phyloP scores from a whole-genome alignment of 2,113 vertebrate genomes.

The Xenopus laevis region DNA sequence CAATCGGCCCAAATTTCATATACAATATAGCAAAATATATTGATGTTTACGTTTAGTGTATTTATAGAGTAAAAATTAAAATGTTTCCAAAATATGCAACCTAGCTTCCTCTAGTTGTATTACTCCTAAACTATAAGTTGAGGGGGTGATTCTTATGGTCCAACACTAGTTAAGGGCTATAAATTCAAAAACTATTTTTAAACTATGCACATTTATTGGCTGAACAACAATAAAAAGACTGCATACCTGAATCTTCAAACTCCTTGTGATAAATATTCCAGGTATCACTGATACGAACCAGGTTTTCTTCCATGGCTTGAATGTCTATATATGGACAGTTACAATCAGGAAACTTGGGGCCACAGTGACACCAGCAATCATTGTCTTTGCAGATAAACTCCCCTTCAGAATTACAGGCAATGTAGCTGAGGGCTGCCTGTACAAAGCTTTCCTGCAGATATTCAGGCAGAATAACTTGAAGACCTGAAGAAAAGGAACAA shows the following conservation, averaged over 20 bases:
- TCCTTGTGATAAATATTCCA: conserved; percentile 86
- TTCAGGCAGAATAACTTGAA: conserved; percentile 90
- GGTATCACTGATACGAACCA: conserved; percentile 84
- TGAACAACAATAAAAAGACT: neutral
- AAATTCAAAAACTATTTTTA: too few species aligned
- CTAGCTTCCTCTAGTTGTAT: too few species aligned
- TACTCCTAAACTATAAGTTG: too few species aligned
- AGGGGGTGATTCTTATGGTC: too few species aligned
- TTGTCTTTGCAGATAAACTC: conserved; percentile 89
- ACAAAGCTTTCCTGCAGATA: conserved; percentile 90
- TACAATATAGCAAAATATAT: too few species aligned
- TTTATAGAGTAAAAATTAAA: too few species aligned
- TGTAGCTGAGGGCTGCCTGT: conserved; percentile 90
- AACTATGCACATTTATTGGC: too few species aligned
- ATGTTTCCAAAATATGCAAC: too few species aligned
- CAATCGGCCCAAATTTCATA: too few species aligned
- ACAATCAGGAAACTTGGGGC: conserved; percentile 87
- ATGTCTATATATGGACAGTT: conserved; percentile 97
- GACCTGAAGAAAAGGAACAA: conserved; percentile 63
- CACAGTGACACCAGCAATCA: conserved; percentile 94
- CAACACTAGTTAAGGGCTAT: too few species aligned
- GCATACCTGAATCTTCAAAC: conserved; percentile 90
- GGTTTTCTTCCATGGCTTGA: conserved; percentile 91
- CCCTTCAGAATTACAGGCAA: conserved; percentile 93
- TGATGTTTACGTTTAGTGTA: too few species aligned